Percentiles rank a stretch among this genome's conserved stretches.
Evolutionary conservation across 2,888 invertebrate species (phyloP).

Genomic region (Venusia cambrica): DNA sequence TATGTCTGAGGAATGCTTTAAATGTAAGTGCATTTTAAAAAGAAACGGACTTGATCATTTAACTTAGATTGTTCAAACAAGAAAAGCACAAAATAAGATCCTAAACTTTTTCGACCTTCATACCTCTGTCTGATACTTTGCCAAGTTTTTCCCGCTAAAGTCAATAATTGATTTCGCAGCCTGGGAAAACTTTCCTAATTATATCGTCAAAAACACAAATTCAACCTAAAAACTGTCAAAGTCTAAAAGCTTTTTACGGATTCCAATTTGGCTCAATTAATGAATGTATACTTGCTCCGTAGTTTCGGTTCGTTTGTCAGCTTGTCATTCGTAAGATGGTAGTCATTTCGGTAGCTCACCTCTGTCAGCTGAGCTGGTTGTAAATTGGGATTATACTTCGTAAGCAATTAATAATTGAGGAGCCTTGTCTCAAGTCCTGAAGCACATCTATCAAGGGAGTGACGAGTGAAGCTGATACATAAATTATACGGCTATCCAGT

Average conservation of each 20-base stretch:
- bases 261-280: constrained; percentile 25
- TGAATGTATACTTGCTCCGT: constrained; percentile 34
- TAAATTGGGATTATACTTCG: constrained; percentile 1
- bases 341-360: constrained; percentile 9
- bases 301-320: constrained; percentile 19
- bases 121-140: constrained; percentile 4
- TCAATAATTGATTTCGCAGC: constrained; percentile 7
- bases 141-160: constrained; percentile 5
- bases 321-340: constrained; percentile 2
- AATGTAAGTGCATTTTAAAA: too few relatives aligned
- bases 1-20: too few relatives aligned
- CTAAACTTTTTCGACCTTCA: constrained; percentile 2
- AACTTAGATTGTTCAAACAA: constrained; percentile 4
- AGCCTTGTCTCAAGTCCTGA: neutral
- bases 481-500: too few relatives aligned
- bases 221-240: constrained; percentile 1
- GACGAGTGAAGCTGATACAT: too few relatives aligned
- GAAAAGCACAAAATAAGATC: constrained; percentile 1
- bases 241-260: constrained; percentile 11
- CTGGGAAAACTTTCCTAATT: constrained; percentile 13
- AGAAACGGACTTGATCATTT: too few relatives aligned
- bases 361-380: constrained; percentile 5
- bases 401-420: constrained; percentile 14
- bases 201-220: constrained; percentile 5
- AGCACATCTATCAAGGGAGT: constrained; percentile 1